Conservation (phyloP, 2,888 invertebrate species). For the Furcula furcula region DNA sequence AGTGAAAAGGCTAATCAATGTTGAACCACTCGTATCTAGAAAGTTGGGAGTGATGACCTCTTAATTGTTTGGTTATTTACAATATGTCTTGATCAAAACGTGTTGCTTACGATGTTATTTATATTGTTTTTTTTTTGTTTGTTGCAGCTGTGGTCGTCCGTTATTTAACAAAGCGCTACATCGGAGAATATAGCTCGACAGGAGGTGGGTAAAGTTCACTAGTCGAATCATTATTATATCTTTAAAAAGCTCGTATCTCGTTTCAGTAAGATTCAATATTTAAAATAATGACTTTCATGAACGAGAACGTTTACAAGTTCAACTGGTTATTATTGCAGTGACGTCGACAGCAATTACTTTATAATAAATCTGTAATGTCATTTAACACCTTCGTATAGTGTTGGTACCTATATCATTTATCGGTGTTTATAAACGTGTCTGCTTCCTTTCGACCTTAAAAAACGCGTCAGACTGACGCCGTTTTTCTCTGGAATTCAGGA, state of each 20-base stretch:
- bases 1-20: slow-evolving; percentile 73
- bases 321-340: slow-evolving; percentile 12
- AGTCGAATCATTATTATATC: slow-evolving; percentile 16
- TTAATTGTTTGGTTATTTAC: slow-evolving; percentile 48
- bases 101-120: slow-evolving; percentile 32
- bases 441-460: slow-evolving; percentile 59
- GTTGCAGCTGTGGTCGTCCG: slow-evolving; percentile 90
- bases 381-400: slow-evolving; percentile 16
- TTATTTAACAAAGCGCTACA: slow-evolving; percentile 89
- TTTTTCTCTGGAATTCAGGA: slow-evolving; percentile 35
- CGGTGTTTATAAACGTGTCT: slow-evolving; percentile 26
- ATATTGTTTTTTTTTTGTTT: slow-evolving; percentile 53
- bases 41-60: slow-evolving; percentile 69
- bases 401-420: slow-evolving; percentile 22
- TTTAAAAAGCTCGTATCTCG: slow-evolving; percentile 10
- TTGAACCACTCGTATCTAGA: slow-evolving; percentile 53
- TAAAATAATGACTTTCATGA: slow-evolving; percentile 6
- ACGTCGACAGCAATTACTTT: slow-evolving; percentile 22
- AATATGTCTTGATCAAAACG: slow-evolving; percentile 31
- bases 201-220: slow-evolving; percentile 83
- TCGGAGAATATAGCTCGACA: slow-evolving; percentile 91
- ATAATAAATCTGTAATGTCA: slow-evolving; percentile 13
- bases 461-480: slow-evolving; percentile 35
- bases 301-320: slow-evolving; percentile 7
- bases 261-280: slow-evolving; percentile 7